Conservation (phyloP, 92 coral and sea anemone genomes). For the Metridium senile region DNA sequence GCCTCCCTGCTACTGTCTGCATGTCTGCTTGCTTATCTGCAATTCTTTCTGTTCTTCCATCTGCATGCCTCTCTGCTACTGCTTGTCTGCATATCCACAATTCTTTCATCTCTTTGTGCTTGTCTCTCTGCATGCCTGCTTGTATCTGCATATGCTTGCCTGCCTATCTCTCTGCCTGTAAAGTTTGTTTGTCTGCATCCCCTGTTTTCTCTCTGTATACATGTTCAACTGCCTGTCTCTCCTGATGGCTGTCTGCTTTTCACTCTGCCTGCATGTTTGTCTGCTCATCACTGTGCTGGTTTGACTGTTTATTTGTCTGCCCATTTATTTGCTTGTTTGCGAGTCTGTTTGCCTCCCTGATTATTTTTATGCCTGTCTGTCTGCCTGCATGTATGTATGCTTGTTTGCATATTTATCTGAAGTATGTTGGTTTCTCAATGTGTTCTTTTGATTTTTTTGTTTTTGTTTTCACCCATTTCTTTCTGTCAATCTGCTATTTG, state of each 20-base stretch:
- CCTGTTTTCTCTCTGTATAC: neutral
- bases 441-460: no score
- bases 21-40: neutral
- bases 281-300: neutral
- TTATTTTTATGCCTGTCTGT: no score
- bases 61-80: neutral
- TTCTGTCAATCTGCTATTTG: no score
- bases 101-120: no score
- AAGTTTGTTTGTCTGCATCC: neutral
- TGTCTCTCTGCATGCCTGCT: neutral
- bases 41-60: no score
- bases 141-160: neutral
- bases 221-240: neutral
- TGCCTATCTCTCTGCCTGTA: neutral
- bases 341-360: neutral
- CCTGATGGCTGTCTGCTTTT: neutral
- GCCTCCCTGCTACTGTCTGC: neutral
- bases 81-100: neutral
- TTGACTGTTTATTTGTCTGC: neutral
- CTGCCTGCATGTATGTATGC: no score
- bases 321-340: neutral
- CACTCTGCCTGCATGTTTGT: neutral
- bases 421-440: no score
- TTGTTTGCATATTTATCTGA: no score
- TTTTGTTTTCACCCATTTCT: no score